Evolutionary conservation across 35 echinoderm and acorn worm genomes (phyloP).

Genomic region (Holothuria glaberrima): DNA sequence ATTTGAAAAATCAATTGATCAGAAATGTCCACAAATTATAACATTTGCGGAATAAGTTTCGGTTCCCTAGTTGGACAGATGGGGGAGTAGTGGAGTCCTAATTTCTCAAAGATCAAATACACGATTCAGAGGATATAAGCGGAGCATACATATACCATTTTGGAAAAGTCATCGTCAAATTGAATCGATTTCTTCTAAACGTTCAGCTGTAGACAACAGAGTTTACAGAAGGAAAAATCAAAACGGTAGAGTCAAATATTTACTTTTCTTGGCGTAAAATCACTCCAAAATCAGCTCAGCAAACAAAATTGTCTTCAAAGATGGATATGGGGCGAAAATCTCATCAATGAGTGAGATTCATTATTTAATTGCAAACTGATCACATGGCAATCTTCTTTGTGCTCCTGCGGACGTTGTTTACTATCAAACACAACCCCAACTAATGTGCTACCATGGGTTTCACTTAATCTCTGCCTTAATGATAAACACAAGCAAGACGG

Average conservation of each 20-base stretch:
- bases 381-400: too few relatives aligned
- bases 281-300: conserved; percentile 26
- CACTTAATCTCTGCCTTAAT: too few relatives aligned
- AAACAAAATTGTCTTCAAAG: neutral
- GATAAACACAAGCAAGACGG: too few relatives aligned
- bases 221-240: neutral
- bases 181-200: conserved; percentile 47
- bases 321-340: too few relatives aligned
- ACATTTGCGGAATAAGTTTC: neutral
- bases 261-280: conserved; percentile 5
- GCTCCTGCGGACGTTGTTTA: too few relatives aligned
- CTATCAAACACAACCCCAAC: too few relatives aligned
- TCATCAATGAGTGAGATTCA: too few relatives aligned
- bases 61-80: neutral
- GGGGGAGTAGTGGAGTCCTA: too few relatives aligned
- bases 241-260: conserved; percentile 30
- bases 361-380: too few relatives aligned
- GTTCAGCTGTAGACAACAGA: neutral
- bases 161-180: conserved; percentile 51
- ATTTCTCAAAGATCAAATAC: neutral
- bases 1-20: conserved; percentile 35
- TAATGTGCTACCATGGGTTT: too few relatives aligned
- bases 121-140: neutral
- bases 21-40: conserved; percentile 55
- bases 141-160: neutral